Percentiles rank a stretch among this genome's conserved stretches.
phyloP scores from a whole-genome alignment of 2,888 invertebrate species.

The Cacoxenus indagator region DNA sequence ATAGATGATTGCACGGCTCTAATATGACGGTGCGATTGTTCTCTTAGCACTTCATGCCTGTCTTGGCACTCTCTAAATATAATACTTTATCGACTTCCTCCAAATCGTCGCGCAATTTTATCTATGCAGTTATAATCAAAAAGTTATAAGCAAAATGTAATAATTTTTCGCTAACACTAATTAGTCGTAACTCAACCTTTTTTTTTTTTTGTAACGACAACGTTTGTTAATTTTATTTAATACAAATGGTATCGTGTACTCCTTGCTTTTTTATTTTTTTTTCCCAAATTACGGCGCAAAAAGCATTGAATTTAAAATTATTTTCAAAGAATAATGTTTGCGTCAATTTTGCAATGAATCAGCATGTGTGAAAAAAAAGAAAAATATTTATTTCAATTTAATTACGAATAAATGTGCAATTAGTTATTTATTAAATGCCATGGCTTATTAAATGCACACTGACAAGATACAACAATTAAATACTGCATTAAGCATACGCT shows the following conservation, averaged over 20 bases:
- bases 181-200: too few species aligned
- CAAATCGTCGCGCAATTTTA: conserved; percentile 81
- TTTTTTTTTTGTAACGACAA: background rate
- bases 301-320: too few species aligned
- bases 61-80: conserved; percentile 88
- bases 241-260: background rate
- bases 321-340: too few species aligned
- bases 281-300: too few species aligned
- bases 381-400: conserved; percentile 11
- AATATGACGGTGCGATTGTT: conserved; percentile 87
- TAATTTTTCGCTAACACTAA: too few species aligned
- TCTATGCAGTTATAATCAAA: conserved; percentile 52
- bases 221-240: background rate
- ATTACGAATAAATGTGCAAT: conserved; percentile 16
- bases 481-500: background rate
- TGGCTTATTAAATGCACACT: conserved; percentile 11
- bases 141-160: too few species aligned
- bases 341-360: too few species aligned
- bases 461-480: background rate
- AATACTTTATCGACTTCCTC: conserved; percentile 85
- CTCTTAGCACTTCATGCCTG: conserved; percentile 93
- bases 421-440: conserved; percentile 9
- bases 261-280: too few species aligned
- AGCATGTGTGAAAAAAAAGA: background rate
- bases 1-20: conserved; percentile 92